phyloP scores from a whole-genome alignment of 2,113 vertebrate species.

The Ochotona princeps region DNA sequence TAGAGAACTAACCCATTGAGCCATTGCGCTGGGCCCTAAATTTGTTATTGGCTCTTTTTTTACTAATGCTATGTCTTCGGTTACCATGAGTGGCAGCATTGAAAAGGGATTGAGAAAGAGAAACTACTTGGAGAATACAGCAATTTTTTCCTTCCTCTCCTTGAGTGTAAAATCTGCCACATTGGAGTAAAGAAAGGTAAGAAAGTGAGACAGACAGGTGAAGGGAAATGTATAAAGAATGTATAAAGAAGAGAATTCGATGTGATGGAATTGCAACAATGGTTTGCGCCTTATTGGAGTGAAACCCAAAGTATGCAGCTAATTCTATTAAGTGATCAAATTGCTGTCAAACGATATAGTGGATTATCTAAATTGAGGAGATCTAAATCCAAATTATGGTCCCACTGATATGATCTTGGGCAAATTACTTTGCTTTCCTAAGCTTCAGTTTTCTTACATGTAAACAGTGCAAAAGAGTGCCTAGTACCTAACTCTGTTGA shows the following conservation, averaged over 20 bases:
- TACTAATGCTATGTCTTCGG: not conserved
- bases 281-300: not conserved
- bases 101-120: not conserved
- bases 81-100: not conserved
- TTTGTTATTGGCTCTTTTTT: no score
- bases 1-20: no score
- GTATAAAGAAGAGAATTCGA: not conserved
- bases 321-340: constrained; percentile 22
- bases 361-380: not conserved
- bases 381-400: not conserved
- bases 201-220: not conserved
- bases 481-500: not conserved
- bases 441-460: not conserved
- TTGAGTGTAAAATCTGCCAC: not conserved
- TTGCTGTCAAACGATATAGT: not conserved
- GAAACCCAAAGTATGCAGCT: not conserved
- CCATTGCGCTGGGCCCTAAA: no score
- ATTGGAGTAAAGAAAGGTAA: not conserved
- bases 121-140: not conserved
- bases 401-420: not conserved
- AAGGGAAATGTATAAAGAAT: not conserved
- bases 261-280: not conserved
- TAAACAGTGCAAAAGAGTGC: not conserved
- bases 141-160: not conserved
- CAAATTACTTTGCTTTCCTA: not conserved